These are phyloP conservation scores for Kryptolebias marmoratus DNA, from an alignment of 2,113 vertebrate genomes.

Conservation along the genomic window DNA sequence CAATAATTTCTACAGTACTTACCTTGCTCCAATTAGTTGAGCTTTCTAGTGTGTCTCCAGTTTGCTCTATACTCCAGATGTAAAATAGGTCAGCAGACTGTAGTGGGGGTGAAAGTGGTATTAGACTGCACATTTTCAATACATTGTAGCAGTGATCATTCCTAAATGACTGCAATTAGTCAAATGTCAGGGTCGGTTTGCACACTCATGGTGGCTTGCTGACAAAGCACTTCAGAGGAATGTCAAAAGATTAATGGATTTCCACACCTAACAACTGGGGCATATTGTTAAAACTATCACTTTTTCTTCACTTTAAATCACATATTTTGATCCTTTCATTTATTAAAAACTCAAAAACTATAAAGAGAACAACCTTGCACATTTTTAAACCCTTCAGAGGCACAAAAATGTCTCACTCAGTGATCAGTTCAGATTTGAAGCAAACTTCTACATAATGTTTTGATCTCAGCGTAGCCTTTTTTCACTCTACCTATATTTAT, in stretches of 20 bases:
- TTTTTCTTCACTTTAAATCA: neutral
- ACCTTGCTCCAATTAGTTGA: slow-evolving; percentile 51
- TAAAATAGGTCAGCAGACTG: slow-evolving; percentile 36
- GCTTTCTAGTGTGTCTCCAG: slow-evolving; percentile 40
- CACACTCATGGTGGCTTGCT: slow-evolving; percentile 60
- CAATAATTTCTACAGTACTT: slow-evolving; percentile 31
- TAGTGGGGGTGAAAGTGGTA: slow-evolving; percentile 49
- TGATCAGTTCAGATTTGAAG: neutral
- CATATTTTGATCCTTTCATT: neutral
- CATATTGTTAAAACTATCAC: slow-evolving; percentile 42
- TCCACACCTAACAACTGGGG: slow-evolving; percentile 70
- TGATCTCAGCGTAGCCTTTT: neutral
- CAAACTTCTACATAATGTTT: neutral
- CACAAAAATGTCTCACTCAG: neutral
- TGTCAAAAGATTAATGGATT: slow-evolving; percentile 76
- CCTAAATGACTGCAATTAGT: slow-evolving; percentile 81
- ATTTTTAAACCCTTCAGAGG: neutral
- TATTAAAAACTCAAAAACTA: neutral
- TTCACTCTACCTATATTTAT: neutral
- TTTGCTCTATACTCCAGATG: slow-evolving; percentile 21
- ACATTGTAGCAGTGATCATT: slow-evolving; percentile 71
- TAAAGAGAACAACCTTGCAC: neutral
- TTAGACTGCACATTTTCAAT: slow-evolving; percentile 60
- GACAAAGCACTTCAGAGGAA: slow-evolving; percentile 71
- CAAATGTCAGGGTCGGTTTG: slow-evolving; percentile 77